These are phyloP conservation scores for Hyposoter didymator DNA, from an alignment of 2,888 invertebrate species.

Conservation along the genomic window DNA sequence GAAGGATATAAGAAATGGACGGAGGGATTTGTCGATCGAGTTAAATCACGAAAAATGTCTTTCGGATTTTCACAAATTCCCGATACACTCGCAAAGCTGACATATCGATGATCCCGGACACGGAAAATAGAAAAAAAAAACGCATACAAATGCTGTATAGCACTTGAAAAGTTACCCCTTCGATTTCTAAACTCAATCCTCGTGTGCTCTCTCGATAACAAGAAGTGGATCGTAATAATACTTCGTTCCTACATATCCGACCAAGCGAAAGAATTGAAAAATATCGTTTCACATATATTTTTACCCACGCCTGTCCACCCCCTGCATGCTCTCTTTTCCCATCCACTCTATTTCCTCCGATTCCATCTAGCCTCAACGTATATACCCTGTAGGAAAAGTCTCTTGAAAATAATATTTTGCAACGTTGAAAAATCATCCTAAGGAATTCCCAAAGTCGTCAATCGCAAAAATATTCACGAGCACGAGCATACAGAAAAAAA, in stretches of 20 bases:
- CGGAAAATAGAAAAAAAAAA: constrained; percentile 8
- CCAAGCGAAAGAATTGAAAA: constrained; percentile 49
- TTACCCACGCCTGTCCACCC: constrained; percentile 3
- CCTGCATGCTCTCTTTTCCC: not conserved
- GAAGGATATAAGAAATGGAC: constrained; percentile 19
- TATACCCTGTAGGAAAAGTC: constrained; percentile 17
- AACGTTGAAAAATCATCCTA: constrained; percentile 25
- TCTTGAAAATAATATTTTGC: constrained; percentile 49
- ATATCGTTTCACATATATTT: constrained; percentile 53
- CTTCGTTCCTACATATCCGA: constrained; percentile 50
- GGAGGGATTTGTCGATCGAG: constrained; percentile 45
- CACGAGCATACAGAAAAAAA: not conserved
- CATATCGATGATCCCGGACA: constrained; percentile 41
- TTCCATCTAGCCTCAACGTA: constrained; percentile 26
- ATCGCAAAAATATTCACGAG: not conserved
- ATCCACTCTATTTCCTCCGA: constrained; percentile 38
- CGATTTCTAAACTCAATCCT: constrained; percentile 63
- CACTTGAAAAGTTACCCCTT: constrained; percentile 46
- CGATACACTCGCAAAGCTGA: constrained; percentile 50
- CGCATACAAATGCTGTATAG: constrained; percentile 23
- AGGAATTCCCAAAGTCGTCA: constrained; percentile 22
- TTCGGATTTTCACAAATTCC: constrained; percentile 48
- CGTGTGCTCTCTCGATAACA: constrained; percentile 51
- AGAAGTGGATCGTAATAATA: constrained; percentile 61
- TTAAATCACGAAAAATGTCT: constrained; percentile 52